phyloP scores from a whole-genome alignment of 1,140 invertebrate species.

The Pseudachorutes palmiensis region DNA sequence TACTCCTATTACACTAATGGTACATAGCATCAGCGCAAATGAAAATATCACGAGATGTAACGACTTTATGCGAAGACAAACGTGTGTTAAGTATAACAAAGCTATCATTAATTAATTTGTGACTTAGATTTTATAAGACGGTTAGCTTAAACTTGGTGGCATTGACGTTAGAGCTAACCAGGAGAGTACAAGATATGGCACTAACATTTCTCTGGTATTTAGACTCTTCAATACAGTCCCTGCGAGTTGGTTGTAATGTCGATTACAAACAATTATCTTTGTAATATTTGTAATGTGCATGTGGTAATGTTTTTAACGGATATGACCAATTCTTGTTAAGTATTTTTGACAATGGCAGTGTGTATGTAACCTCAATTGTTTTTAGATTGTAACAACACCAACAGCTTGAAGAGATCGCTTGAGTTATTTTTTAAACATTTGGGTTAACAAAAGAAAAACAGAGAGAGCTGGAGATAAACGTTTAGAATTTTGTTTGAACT shows the following conservation, averaged over 20 bases:
- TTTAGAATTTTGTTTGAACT: neutral
- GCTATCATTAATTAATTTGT: too few species aligned
- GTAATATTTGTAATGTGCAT: neutral
- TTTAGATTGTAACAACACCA: too few species aligned
- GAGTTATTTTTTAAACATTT: neutral
- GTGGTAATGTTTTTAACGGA: too few species aligned
- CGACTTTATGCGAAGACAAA: neutral
- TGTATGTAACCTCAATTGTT: too few species aligned
- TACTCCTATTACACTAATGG: neutral
- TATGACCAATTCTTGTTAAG: too few species aligned
- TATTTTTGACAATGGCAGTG: too few species aligned
- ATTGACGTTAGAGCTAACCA: neutral
- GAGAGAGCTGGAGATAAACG: too few species aligned
- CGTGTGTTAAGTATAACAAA: too few species aligned
- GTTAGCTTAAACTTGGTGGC: neutral
- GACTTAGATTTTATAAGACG: neutral
- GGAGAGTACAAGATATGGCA: neutral
- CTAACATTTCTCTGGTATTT: neutral
- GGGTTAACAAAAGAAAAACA: too few species aligned
- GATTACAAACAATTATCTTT: neutral
- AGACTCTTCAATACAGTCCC: neutral
- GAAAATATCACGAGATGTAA: neutral
- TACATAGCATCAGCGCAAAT: neutral
- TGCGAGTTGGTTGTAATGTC: too few species aligned
- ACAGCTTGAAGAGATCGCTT: neutral